These are phyloP conservation scores for Gambusia holbrooki DNA, from an alignment of 2,113 vertebrate genomes.

Conservation along the genomic window DNA sequence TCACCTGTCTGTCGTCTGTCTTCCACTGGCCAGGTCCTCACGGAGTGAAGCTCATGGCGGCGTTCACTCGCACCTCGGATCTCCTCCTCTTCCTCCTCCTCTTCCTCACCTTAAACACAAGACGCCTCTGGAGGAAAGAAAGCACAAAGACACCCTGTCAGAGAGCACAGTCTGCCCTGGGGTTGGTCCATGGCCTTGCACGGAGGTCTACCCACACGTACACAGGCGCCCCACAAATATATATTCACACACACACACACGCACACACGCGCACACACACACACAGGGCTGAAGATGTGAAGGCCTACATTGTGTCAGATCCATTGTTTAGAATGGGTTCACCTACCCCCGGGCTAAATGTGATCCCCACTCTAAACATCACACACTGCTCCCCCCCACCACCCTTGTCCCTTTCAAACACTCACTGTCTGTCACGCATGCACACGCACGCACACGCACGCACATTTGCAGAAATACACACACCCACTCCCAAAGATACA, in stretches of 20 bases:
- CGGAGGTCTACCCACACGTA: conserved; percentile 41
- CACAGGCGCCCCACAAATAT: background rate
- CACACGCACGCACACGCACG: conserved; percentile 2
- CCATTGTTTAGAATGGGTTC: conserved; percentile 79
- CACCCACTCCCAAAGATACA: background rate
- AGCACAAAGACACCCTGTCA: conserved; percentile 68
- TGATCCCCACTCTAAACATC: conserved; percentile 78
- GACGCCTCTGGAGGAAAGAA: conserved; percentile 55
- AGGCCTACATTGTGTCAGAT: conserved; percentile 76
- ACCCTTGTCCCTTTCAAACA: conserved; percentile 8
- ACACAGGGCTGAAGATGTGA: conserved; percentile 63
- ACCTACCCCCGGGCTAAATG: conserved; percentile 79
- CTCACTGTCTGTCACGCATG: background rate
- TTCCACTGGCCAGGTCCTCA: conserved; percentile 45
- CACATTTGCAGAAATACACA: conserved; percentile 16
- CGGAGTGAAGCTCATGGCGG: conserved; percentile 56
- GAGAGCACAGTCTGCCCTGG: conserved; percentile 51
- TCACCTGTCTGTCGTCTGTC: conserved; percentile 61
- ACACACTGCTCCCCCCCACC: conserved; percentile 21
- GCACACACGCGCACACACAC: conserved; percentile 23
- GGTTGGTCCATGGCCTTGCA: conserved; percentile 47
- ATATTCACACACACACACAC: background rate
- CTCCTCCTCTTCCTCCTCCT: conserved; percentile 31
- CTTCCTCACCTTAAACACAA: conserved; percentile 62
- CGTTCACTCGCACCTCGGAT: conserved; percentile 50